These are phyloP conservation scores for Drosophila eugracilis DNA, from an alignment of 1,140 invertebrate genomes.

Conservation along the genomic window DNA sequence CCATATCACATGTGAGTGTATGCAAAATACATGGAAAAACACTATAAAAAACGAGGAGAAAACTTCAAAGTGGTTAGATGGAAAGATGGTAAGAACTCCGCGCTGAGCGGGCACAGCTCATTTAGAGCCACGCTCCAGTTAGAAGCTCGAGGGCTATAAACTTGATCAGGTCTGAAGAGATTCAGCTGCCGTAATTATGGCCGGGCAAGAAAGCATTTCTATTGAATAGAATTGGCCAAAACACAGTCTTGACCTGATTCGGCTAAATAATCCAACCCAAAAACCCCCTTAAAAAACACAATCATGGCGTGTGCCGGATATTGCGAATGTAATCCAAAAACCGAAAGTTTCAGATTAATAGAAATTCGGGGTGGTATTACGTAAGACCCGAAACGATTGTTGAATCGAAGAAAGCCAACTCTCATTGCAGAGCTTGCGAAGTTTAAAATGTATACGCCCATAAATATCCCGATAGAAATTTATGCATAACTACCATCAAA, in stretches of 20 bases:
- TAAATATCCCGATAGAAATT: constrained; percentile 34
- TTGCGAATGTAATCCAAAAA: constrained; percentile 32
- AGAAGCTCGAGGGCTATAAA: constrained; percentile 44
- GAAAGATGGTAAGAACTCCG: constrained; percentile 26
- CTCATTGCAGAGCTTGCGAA: constrained; percentile 16
- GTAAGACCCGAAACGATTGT: constrained; percentile 29
- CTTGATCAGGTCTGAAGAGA: constrained; percentile 33
- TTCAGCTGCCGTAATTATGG: constrained; percentile 47
- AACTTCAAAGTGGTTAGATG: constrained; percentile 32
- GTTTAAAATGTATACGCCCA: constrained; percentile 27
- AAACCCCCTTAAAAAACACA: constrained; percentile 19
- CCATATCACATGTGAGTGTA: constrained; percentile 6
- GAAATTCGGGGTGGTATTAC: constrained; percentile 7
- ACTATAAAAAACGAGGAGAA: constrained; percentile 12
- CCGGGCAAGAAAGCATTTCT: constrained; percentile 25
- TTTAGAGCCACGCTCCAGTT: constrained; percentile 74
- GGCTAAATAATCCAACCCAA: neutral
- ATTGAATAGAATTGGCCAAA: constrained; percentile 44
- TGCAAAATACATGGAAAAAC: constrained; percentile 31
- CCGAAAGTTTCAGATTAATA: constrained; percentile 36
- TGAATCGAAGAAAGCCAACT: constrained; percentile 44
- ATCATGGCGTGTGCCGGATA: constrained; percentile 37
- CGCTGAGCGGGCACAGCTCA: constrained; percentile 31
- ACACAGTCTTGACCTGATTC: constrained; percentile 8
- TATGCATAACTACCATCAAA: constrained; percentile 47